Base-by-base conservation (phyloP, 2,797 vertebrate species). In the Linurgus olivaceus region DNA sequence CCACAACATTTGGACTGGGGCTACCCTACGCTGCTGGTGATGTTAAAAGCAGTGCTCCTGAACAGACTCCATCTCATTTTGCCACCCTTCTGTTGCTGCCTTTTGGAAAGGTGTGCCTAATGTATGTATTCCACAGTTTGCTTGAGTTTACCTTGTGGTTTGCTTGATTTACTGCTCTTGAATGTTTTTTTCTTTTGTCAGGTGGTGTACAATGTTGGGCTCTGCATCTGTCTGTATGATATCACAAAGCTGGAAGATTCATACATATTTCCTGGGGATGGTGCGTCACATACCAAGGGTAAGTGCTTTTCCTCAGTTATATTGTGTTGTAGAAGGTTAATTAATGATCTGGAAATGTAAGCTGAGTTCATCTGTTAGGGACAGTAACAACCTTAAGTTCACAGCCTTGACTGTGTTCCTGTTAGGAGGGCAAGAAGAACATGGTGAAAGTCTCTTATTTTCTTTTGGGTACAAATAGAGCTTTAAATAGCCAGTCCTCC, bases 261-360 rank as follows among this genome's bases (percentile, higher is more conserved):
- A 1, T 99, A 99, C 40, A 99, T 99, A 93, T 99, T 99, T 95
- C 99, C 99, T 4, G 99, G 99, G 21, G 99, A 99, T 11, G 99
- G 99, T 23, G 99, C 99, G 0, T 99, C 99, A 3, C 99, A 99
- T 91, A 99, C 99, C 50, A 99, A 99, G 99, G 99, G 99, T 99
- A 62, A 48, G 70, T 47, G n/a, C 70, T 52, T 66, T 21, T 61
- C 28, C 33, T 92, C 33, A 33, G 54, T 29, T 61, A 2, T 0
- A 3, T 8, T 29, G 37, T 59, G 87, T 66, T 68, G n/a, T 63
- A 42, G 54, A 47, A 38, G n/a, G 33, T 70, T 50, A 40, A 44
- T 70, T 37, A 40, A 67, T 42, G 50, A 50, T 26, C 51, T 84
- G 40, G 63, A 82, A 82, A 29, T 28, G 17, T 37, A 24, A 65